Evolutionary conservation across 2,113 vertebrate genomes (phyloP).

Genomic region (Myiagra hebetior): DNA sequence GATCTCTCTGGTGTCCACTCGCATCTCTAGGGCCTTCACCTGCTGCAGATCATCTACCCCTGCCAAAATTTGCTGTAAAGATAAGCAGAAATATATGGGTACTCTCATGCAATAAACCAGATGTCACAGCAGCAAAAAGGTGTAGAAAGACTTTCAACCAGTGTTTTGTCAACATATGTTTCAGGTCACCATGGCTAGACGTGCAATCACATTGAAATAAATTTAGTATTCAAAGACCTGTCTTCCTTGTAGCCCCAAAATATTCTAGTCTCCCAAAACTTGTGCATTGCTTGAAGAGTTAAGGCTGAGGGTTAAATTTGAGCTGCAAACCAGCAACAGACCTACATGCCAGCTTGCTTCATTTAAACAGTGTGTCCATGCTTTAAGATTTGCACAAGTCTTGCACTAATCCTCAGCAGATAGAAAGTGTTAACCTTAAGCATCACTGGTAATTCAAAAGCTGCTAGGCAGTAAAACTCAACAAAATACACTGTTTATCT

Average conservation of each 20-base stretch:
- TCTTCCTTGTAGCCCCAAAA: neutral
- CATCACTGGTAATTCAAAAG: neutral
- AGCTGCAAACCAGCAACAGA: neutral
- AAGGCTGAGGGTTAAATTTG: neutral
- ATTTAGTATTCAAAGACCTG: neutral
- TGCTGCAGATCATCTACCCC: constrained; percentile 76
- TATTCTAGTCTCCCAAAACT: neutral
- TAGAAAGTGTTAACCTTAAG: neutral
- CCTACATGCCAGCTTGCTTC: neutral
- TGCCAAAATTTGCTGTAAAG: constrained; percentile 78
- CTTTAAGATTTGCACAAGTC: neutral
- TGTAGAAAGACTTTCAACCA: neutral
- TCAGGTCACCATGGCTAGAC: neutral
- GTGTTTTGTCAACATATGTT: neutral
- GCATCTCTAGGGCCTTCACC: constrained; percentile 81
- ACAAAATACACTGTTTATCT: neutral
- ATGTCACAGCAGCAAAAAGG: neutral
- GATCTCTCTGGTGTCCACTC: constrained; percentile 81
- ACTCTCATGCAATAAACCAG: neutral
- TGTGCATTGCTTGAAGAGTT: neutral
- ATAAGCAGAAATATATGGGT: constrained; percentile 4
- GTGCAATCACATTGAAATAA: neutral
- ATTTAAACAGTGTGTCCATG: neutral
- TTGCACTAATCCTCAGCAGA: neutral
- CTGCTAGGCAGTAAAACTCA: neutral